Evolutionary conservation across 2,113 vertebrate species (phyloP).

Genomic region (Apodemus sylvaticus): DNA sequence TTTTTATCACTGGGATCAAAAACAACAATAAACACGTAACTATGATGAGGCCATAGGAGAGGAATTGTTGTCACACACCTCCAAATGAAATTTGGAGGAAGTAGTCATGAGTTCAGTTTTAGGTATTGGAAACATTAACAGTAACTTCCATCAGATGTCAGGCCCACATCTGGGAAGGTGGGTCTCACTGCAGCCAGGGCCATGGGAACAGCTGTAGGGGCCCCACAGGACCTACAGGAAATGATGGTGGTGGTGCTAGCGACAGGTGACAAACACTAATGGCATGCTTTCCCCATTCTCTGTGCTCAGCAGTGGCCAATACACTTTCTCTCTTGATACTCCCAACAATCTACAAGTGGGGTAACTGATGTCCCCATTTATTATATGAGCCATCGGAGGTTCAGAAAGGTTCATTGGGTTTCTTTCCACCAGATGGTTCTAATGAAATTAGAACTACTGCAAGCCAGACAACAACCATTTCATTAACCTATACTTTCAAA

Average conservation of each 20-base stretch:
- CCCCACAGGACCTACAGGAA: neutral
- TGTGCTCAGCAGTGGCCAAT: neutral
- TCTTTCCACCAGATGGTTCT: neutral
- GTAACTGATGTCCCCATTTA: neutral
- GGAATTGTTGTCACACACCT: neutral
- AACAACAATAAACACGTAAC: neutral
- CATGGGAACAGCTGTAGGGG: neutral
- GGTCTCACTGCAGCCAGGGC: neutral
- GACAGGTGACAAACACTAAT: neutral
- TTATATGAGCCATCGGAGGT: neutral
- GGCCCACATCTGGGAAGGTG: neutral
- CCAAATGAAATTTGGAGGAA: neutral
- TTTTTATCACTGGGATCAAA: neutral
- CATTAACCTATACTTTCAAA: neutral
- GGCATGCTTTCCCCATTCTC: neutral
- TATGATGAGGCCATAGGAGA: neutral
- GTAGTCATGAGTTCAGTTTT: neutral
- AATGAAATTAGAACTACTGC: neutral
- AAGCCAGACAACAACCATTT: neutral
- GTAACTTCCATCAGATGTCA: neutral
- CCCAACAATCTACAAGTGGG: neutral
- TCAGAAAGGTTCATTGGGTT: neutral
- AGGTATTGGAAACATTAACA: neutral
- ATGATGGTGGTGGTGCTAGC: rapidly evolving
- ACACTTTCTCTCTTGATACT: neutral